These are phyloP conservation scores for Cheilosia vernalis DNA, from an alignment of 2,888 invertebrate genomes.

Conservation along the genomic window DNA sequence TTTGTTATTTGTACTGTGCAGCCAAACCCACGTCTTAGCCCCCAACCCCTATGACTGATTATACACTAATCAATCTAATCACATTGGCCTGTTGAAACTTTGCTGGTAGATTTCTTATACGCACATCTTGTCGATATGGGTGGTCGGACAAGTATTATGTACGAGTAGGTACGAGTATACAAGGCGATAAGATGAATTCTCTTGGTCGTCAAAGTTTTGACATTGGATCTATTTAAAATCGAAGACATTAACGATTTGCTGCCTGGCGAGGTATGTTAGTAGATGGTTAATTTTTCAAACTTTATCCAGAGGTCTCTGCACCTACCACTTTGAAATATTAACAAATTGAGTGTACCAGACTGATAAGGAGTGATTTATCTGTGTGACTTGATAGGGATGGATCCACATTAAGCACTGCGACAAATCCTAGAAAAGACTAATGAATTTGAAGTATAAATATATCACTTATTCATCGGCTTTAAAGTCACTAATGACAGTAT, in stretches of 20 bases:
- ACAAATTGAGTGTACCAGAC: not conserved
- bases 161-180: not conserved
- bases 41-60: slow-evolving; percentile 47
- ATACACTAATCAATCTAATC: slow-evolving; percentile 63
- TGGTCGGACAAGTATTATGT: not conserved
- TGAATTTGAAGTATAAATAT: no score
- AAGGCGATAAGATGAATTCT: slow-evolving; percentile 41
- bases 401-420: no score
- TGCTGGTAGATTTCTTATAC: slow-evolving; percentile 4
- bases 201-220: slow-evolving; percentile 20
- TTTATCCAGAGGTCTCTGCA: not conserved
- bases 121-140: not conserved
- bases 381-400: no score
- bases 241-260: slow-evolving; percentile 31
- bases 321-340: not conserved
- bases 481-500: no score
- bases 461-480: no score
- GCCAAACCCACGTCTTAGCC: slow-evolving; percentile 10
- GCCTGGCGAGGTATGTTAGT: not conserved
- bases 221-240: slow-evolving; percentile 7
- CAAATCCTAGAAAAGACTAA: no score
- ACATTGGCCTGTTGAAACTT: slow-evolving; percentile 50
- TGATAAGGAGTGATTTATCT: not conserved
- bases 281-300: not conserved
- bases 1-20: slow-evolving; percentile 30